Conservation (phyloP, 2,797 vertebrate species). For the Prunella strophiata region DNA sequence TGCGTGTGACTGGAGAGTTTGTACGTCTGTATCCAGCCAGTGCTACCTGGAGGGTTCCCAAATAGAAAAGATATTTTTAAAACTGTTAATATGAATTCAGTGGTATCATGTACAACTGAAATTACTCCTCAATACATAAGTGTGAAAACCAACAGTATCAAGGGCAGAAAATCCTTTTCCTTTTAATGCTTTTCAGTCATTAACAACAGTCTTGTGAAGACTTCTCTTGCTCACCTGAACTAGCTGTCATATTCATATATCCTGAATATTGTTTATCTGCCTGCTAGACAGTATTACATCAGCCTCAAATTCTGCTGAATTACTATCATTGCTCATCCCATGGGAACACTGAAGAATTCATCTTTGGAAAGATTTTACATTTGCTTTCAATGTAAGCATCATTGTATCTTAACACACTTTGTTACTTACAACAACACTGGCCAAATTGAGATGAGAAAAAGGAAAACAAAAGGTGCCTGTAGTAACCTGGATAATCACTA, state of each 20-base stretch:
- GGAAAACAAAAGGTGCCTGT: background rate
- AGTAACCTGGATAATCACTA: background rate
- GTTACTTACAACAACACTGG: background rate
- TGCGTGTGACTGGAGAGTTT: background rate
- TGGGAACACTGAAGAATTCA: background rate
- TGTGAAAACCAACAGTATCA: background rate
- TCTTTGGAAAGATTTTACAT: background rate
- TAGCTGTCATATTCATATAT: background rate
- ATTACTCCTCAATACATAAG: background rate
- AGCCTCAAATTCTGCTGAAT: background rate
- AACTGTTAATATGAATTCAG: background rate
- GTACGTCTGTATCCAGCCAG: background rate
- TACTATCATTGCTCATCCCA: background rate
- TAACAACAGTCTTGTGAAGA: background rate
- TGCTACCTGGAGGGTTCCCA: background rate
- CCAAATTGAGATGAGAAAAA: background rate
- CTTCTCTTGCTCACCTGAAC: background rate
- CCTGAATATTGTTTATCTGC: background rate
- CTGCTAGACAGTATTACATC: background rate
- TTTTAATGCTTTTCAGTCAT: background rate
- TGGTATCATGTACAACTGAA: background rate
- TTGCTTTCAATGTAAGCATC: background rate
- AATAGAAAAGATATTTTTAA: background rate
- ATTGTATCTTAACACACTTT: accelerated
- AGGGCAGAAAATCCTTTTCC: background rate